Percentiles rank a stretch among this genome's conserved stretches.
phyloP scores from a whole-genome alignment of 2,888 invertebrate genomes.

The Galeruca laticollis region DNA sequence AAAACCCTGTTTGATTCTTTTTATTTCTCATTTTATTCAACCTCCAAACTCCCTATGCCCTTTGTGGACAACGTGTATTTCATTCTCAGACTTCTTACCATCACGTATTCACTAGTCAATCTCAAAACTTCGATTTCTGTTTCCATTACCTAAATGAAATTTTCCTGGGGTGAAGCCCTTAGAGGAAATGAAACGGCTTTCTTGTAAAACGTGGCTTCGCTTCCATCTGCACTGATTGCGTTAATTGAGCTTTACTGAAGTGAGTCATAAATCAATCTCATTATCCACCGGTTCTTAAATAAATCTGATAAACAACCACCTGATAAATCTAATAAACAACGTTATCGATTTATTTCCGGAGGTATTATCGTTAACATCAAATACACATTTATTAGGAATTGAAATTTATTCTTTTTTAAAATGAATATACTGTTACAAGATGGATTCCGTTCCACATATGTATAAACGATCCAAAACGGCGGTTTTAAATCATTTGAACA shows the following conservation, averaged over 20 bases:
- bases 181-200: slow-evolving; percentile 39
- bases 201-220: slow-evolving; percentile 35
- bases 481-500: slow-evolving; percentile 36
- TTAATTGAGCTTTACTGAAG: slow-evolving; percentile 26
- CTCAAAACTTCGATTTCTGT: neutral
- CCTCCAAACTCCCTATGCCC: too few relatives aligned
- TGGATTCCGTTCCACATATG: slow-evolving; percentile 1
- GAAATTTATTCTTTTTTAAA: neutral
- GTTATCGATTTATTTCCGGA: neutral
- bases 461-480: slow-evolving; percentile 30
- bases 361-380: neutral
- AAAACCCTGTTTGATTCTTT: too few relatives aligned
- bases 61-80: too few relatives aligned
- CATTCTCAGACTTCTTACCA: neutral
- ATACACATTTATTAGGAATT: neutral
- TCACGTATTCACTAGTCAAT: neutral
- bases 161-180: slow-evolving; percentile 34
- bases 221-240: slow-evolving; percentile 33
- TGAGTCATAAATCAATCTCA: slow-evolving; percentile 28
- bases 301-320: too few relatives aligned
- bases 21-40: too few relatives aligned
- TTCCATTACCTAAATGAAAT: slow-evolving; percentile 37
- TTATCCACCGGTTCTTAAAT: neutral
- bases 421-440: neutral
- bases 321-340: neutral